Base-by-base conservation (phyloP, 2,888 invertebrate species). In the Harpagoxenus sublaevis region DNA sequence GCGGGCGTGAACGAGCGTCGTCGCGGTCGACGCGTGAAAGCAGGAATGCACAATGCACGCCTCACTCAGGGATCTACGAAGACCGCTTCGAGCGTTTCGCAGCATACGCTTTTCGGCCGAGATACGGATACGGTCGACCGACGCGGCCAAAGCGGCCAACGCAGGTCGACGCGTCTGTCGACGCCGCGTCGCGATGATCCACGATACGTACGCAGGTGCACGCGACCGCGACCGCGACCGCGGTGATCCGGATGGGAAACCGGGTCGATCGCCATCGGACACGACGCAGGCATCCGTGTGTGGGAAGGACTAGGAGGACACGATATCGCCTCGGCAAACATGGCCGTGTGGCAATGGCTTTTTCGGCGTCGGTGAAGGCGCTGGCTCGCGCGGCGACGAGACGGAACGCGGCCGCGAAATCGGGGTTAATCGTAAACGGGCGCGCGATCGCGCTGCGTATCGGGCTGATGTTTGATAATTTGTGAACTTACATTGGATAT, bases 401-500 rank as follows among this genome's bases (percentile, higher is more conserved):
- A 35, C 35, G 35, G 31, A 63, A 75, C 79, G 60, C 71, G 60
- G 4, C 10, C 71, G 75, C 85, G 84, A 91, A 84, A 90, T 85
- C 89, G 66, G 84, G 81, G 82, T 85, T 87, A 91, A 89, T 89
- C 86, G 83, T 84, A 53, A 48, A 60, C 71, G 79, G 60, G 79
- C 79, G 79, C 79, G 71, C 73, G 79, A 39, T 85, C 82, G 84
- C 85, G 88, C 87, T 78, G 86, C 88, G 88, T 88, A 86, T 89
- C 87, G 89, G 89, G 89, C 82, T 88, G 91, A 90, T 92, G 96
- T 96, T 96, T 96, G 96, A 96, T 96, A 96, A 96, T 96, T 96
- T 96, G 96, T 96, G 96, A 96, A 97, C 97, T 97, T 97, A 97
- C 97, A 96, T 97, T 96, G 96, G 96, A 96, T 96, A 96, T 96